These are phyloP conservation scores for Tinamus guttatus DNA, from an alignment of 2,113 vertebrate genomes.

Conservation along the genomic window DNA sequence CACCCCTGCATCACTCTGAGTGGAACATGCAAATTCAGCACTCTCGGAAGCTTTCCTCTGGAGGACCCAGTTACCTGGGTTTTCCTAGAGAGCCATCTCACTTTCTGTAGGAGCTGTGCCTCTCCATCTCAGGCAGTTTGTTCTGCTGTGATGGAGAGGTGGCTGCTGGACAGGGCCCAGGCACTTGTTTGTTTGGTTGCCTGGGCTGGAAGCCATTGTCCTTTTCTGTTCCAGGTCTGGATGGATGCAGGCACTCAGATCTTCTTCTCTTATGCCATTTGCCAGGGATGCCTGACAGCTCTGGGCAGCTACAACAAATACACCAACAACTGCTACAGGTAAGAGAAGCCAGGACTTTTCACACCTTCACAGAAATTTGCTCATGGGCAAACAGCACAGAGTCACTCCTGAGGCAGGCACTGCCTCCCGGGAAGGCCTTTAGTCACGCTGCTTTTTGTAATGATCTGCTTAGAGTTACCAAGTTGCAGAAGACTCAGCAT, in stretches of 20 bases:
- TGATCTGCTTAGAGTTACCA: fast-evolving
- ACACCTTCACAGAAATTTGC: not conserved
- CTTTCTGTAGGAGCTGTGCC: not conserved
- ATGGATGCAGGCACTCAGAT: slow-evolving; percentile 89
- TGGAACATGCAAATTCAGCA: not conserved
- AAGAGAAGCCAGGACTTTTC: not conserved
- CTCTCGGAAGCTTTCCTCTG: not conserved
- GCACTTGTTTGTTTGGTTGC: not conserved
- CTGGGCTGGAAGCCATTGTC: not conserved
- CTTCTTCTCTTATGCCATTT: slow-evolving; percentile 89
- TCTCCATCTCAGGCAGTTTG: not conserved
- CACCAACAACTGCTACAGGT: slow-evolving; percentile 94
- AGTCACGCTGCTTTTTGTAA: not conserved
- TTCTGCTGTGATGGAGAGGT: not conserved
- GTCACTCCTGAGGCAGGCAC: not conserved
- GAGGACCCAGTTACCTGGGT: not conserved
- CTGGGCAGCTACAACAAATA: slow-evolving; percentile 96
- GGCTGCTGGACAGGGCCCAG: not conserved
- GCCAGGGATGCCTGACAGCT: slow-evolving; percentile 88
- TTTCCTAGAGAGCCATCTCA: not conserved
- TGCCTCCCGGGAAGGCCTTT: not conserved
- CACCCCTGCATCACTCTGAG: not conserved
- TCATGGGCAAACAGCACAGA: not conserved
- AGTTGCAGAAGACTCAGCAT: not conserved
- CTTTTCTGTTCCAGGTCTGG: slow-evolving; percentile 84